Base-by-base conservation (phyloP, 2,113 vertebrate genomes). In the Oryzias celebensis region DNA sequence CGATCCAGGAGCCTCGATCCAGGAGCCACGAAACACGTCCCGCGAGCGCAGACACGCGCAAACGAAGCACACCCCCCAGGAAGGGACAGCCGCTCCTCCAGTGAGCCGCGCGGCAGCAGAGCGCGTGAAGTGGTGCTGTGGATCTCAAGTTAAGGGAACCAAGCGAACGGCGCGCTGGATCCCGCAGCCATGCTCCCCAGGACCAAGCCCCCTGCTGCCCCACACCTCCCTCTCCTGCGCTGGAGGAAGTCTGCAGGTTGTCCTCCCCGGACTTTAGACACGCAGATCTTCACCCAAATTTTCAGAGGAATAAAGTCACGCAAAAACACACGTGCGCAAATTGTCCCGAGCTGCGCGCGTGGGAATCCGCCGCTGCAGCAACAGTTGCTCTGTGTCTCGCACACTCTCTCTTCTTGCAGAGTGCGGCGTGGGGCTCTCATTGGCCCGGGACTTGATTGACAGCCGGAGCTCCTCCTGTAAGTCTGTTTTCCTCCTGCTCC, bases 381-480 rank as follows among this genome's bases (percentile, higher is more conserved):
- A n/a, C 16, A 17, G 45, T n/a, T 15, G 31, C 50, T 57, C 48
- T 78, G 60, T 52, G 17, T 18, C 45, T 62, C 0, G 14, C 44
- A 24, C 73, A 22, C 73, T 4, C 22, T 23, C 7, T 69, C 56
- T 83, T 85, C 52, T 83, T 83, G 36, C 68, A 82, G 80, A 44
- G 82, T 68, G 62, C 70, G 69, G 73, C 65, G 83, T 81, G 73
- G 54, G 65, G 78, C 65, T 73, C 80, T 83, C 68, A 83, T 87
- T 89, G 84, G 87, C 55, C 66, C 45, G 64, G 51, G 66, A 71
- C 81, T 86, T 90, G 90, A 89, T 92, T 90, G 86, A 93, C 90
- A 85, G 36, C 36, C 36, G 94, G 87, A 61, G 93, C 88, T 67
- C 84, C 85, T 78, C 84, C 90, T 85, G 85, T 82, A 80, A 83